Evolutionary conservation across 2,888 invertebrate species (phyloP).

Genomic region (Amphipyra berbera): DNA sequence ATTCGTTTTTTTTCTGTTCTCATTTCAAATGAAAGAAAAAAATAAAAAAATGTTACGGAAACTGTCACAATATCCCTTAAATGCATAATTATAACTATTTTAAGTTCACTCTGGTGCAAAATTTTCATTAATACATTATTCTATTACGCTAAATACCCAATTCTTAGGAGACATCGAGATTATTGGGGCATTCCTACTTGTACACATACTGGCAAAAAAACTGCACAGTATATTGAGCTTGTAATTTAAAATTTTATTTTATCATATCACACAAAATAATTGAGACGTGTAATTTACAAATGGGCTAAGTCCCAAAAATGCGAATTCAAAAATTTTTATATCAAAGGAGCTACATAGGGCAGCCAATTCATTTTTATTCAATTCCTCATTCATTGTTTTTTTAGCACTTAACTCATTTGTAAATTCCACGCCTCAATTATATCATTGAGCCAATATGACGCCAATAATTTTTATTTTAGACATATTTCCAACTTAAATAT

Average conservation of each 20-base stretch:
- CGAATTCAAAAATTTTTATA: no score
- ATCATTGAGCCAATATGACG: slow-evolving; percentile 37
- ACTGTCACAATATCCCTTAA: slow-evolving; percentile 62
- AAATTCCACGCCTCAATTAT: no score
- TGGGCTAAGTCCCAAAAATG: no score
- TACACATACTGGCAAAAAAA: slow-evolving; percentile 58
- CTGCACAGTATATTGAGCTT: slow-evolving; percentile 54
- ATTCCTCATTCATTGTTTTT: no score
- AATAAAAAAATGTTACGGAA: slow-evolving; percentile 43
- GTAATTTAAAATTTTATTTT: slow-evolving; percentile 9
- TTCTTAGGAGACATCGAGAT: slow-evolving; percentile 18
- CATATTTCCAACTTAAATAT: slow-evolving; percentile 18
- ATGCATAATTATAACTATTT: slow-evolving; percentile 70
- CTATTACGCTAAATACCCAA: slow-evolving; percentile 39
- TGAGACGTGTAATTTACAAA: no score
- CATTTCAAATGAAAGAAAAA: slow-evolving; percentile 58
- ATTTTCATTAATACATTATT: slow-evolving; percentile 37
- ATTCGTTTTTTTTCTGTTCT: slow-evolving; percentile 50
- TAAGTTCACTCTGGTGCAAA: slow-evolving; percentile 71
- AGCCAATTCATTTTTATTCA: no score
- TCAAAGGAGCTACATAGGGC: no score
- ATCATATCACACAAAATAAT: slow-evolving; percentile 27
- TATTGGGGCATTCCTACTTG: slow-evolving; percentile 42
- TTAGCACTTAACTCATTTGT: no score
- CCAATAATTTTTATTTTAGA: slow-evolving; percentile 24